Conservation (phyloP, 92 coral and sea anemone genomes). For the Diadumene lineata region DNA sequence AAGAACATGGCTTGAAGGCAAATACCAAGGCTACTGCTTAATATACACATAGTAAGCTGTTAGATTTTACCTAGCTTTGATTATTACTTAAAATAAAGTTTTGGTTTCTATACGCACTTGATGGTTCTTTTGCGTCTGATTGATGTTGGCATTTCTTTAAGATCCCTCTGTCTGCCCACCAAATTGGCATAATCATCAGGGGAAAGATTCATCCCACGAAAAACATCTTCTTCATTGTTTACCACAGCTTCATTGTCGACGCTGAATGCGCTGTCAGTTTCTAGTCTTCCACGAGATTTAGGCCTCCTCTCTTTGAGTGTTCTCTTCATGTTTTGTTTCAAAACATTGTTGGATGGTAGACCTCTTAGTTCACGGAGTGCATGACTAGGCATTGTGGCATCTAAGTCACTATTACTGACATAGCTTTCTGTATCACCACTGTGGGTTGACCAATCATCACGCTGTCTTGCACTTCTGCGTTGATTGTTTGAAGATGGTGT, state of each 20-base stretch:
- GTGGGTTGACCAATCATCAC: slow-evolving; percentile 12
- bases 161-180: slow-evolving; percentile 58
- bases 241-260: slow-evolving; percentile 38
- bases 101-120: slow-evolving; percentile 32
- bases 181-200: slow-evolving; percentile 71
- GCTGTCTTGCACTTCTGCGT: background rate
- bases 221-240: slow-evolving; percentile 58
- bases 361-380: slow-evolving; percentile 66
- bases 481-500: background rate
- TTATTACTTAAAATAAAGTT: background rate
- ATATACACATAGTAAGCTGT: too few species aligned
- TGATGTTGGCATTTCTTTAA: slow-evolving; percentile 88
- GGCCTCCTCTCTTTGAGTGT: slow-evolving; percentile 51
- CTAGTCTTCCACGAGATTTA: slow-evolving; percentile 38
- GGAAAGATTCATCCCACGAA: slow-evolving; percentile 52
- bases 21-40: too few species aligned
- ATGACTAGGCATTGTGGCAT: slow-evolving; percentile 80
- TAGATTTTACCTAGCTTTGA: background rate
- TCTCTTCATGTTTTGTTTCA: slow-evolving; percentile 63
- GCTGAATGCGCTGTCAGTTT: slow-evolving; percentile 17
- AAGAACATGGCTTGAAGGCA: too few species aligned
- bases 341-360: slow-evolving; percentile 76
- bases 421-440: slow-evolving; percentile 44
- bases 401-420: slow-evolving; percentile 43
- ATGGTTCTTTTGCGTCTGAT: slow-evolving; percentile 74